Evolutionary conservation across 2,888 invertebrate genomes (phyloP).

Genomic region (Margaritifera margaritifera): DNA sequence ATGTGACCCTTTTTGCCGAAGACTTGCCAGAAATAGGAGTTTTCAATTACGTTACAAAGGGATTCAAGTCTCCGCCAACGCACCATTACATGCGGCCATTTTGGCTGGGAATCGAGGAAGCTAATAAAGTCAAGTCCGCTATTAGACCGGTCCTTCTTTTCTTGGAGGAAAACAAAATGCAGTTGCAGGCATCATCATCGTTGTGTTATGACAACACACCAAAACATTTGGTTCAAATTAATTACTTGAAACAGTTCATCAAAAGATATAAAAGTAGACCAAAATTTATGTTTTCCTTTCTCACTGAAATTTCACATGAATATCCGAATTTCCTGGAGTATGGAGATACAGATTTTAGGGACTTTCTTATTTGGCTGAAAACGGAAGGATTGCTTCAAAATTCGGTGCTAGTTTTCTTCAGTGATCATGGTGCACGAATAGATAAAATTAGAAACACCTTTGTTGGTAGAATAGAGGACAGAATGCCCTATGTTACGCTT

Average conservation of each 20-base stretch:
- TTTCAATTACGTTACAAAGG: constrained; percentile 36
- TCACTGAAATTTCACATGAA: constrained; percentile 88
- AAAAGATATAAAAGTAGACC: constrained; percentile 77
- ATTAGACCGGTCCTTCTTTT: constrained; percentile 8
- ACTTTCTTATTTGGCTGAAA: constrained; percentile 77
- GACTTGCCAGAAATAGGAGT: constrained; percentile 26
- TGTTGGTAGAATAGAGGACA: constrained; percentile 86
- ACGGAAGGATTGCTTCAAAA: constrained; percentile 56
- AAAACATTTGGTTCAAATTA: constrained; percentile 77
- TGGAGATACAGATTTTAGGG: constrained; percentile 81
- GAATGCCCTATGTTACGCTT: constrained; percentile 86
- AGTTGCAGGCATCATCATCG: constrained; percentile 18
- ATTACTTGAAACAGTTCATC: constrained; percentile 77
- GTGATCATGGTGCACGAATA: constrained; percentile 93
- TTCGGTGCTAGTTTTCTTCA: constrained; percentile 75
- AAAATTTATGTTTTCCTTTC: constrained; percentile 90
- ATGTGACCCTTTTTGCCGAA: constrained; percentile 34
- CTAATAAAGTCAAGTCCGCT: constrained; percentile 15
- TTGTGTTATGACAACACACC: constrained; percentile 31
- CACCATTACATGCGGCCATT: constrained; percentile 44
- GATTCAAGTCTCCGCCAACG: constrained; percentile 33
- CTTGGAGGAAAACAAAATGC: constrained; percentile 28
- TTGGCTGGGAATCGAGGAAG: constrained; percentile 24
- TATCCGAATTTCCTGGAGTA: constrained; percentile 84
- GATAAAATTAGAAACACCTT: constrained; percentile 87